A percentile compares a stretch with the other conserved stretches of the same genome.
phyloP scores from a whole-genome alignment of 2,113 vertebrate species.

The Gracilinanus agilis region DNA sequence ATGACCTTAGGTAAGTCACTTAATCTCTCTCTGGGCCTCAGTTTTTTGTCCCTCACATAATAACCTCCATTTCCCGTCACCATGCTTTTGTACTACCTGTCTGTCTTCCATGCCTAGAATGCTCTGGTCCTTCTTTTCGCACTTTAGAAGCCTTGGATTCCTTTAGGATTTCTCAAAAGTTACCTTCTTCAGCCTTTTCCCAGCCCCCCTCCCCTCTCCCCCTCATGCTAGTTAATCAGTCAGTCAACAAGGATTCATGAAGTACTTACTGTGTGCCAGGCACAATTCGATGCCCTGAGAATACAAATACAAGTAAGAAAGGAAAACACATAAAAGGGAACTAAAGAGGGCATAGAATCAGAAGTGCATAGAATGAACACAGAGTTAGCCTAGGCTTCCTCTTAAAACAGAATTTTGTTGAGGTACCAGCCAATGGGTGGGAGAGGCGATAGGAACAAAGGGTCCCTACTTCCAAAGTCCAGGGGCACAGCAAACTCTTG shows the following conservation, averaged over 20 bases:
- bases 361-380: not conserved
- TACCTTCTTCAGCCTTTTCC: not conserved
- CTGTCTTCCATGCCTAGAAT: not conserved
- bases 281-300: not conserved
- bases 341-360: not conserved
- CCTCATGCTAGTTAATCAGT: not conserved
- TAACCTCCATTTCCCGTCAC: not conserved
- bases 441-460: not conserved
- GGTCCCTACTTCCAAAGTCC: not conserved
- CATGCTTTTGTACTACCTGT: not conserved
- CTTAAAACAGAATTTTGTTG: not conserved
- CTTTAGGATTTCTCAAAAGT: not conserved
- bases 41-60: not conserved
- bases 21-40: not conserved
- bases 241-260: not conserved
- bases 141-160: not conserved
- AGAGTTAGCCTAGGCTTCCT: not conserved
- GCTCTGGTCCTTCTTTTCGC: not conserved
- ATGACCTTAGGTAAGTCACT: not conserved
- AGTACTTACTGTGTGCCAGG: no score
- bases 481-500: not conserved
- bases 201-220: no score
- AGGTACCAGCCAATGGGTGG: not conserved
- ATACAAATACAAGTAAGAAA: not conserved
- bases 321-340: not conserved